Percentiles rank a stretch among this genome's conserved stretches.
phyloP scores from a whole-genome alignment of 2,113 vertebrate species.

The Alligator mississippiensis region DNA sequence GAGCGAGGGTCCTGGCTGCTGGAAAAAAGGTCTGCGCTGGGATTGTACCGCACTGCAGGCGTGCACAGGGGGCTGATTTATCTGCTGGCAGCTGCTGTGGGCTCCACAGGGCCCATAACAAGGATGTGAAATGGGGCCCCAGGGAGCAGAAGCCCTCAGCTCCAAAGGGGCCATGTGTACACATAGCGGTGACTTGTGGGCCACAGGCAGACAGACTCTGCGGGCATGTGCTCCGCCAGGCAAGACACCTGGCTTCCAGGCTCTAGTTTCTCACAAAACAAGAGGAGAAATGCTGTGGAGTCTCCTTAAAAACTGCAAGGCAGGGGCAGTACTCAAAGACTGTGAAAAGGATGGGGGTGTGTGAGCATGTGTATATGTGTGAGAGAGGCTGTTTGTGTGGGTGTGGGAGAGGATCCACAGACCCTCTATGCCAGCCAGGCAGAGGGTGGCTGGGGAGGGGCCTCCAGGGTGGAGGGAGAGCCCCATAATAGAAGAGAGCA shows the following conservation, averaged over 20 bases:
- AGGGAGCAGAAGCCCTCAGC: not conserved
- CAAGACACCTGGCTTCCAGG: not conserved
- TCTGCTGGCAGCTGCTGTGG: not conserved
- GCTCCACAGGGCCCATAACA: not conserved
- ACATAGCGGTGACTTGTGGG: not conserved
- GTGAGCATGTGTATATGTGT: no score
- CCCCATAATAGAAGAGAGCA: no score
- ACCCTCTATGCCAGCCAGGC: not conserved
- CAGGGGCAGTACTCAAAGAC: not conserved
- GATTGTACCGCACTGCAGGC: conserved; percentile 49
- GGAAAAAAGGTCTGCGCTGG: not conserved
- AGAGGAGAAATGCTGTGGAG: not conserved
- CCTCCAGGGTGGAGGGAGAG: no score
- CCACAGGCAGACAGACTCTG: not conserved
- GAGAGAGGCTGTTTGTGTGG: no score
- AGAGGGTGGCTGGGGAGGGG: not conserved
- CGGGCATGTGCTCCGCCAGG: not conserved
- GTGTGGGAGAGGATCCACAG: not conserved
- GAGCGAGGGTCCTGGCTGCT: not conserved
- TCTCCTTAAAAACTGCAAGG: not conserved
- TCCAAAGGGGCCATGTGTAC: not conserved
- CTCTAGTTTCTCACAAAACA: not conserved
- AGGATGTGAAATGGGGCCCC: not conserved
- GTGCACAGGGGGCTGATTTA: not conserved
- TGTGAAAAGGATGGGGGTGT: no score